Conservation (phyloP, 2,888 invertebrate genomes). For the Tipula vernalis region DNA sequence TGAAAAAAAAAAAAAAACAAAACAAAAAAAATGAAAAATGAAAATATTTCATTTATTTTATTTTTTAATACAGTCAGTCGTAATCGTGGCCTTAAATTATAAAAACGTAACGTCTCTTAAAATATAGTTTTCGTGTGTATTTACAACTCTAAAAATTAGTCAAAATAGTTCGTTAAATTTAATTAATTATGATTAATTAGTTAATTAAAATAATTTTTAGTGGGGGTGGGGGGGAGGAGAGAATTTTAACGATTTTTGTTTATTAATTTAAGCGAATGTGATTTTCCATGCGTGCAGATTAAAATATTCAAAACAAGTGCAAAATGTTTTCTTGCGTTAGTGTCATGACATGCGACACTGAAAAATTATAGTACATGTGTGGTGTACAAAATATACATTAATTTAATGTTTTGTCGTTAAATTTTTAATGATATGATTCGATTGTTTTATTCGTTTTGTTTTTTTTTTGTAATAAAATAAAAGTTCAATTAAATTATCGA, state of each 20-base stretch:
- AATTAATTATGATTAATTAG: not conserved
- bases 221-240: too few relatives aligned
- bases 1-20: not conserved
- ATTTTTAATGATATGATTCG: not conserved
- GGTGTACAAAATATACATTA: not conserved
- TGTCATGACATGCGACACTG: not conserved
- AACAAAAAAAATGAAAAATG: not conserved
- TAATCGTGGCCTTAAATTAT: not conserved
- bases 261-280: not conserved
- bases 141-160: not conserved
- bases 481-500: not conserved
- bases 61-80: not conserved
- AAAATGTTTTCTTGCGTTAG: not conserved
- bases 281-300: not conserved
- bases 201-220: not conserved
- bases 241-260: not conserved
- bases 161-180: not conserved
- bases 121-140: not conserved
- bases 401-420: not conserved
- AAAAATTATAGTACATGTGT: not conserved
- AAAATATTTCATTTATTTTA: not conserved
- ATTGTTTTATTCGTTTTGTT: not conserved
- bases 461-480: not conserved
- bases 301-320: not conserved
- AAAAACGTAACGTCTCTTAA: not conserved